Evolutionary conservation across 2,888 invertebrate genomes (phyloP), one percentile per base, ranked within the genome.

Genomic region (Thereva unica): DNA sequence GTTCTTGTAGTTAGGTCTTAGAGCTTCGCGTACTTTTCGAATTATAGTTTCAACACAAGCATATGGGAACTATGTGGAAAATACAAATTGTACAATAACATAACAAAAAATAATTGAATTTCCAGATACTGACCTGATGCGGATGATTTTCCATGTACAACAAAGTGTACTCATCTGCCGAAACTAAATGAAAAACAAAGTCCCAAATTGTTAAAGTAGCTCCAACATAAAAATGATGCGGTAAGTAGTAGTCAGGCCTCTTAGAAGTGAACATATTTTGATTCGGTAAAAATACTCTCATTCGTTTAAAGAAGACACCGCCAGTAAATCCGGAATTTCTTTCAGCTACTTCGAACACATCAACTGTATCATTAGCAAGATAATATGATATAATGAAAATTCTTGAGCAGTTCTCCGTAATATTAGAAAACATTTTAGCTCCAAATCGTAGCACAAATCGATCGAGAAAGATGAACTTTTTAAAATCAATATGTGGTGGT

Each of bases 111-210:
- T 34, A 5, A 23, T 40, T 42, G 4, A n/a, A n/a, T 23, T 10
- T 41, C 23, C n/a, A 7, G 54, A 53, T 65, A 53, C 73, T 75
- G 6, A 92, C 93, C 85, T 92, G 86, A 66, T 85, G 80, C 66
- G 86, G 82, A 78, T 93, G 84, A 5, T 89, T 76, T 78, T 96
- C 95, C 94, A 95, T 90, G 76, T 92, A 95, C 50, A 89, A 85
- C 57, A 95, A 80, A 0, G 93, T 91, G 76, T 92, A 96, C 75
- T 92, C 90, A 77, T 97, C 96, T 1, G 94, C 93, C 2, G 88
- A 88, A 1, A 87, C 83, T 40, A 97, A 83, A 55, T 89, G 82
- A 78, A 96, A 96, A 54, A 87, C 80, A 75, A 92, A 93, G 71
- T 88, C 87, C 76, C 90, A 90, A 12, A 96, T 84, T 47, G 88